Evolutionary conservation across 2,888 invertebrate species (phyloP), one percentile per base, ranked within the genome.

Genomic region (Leptinotarsa tumamoca): DNA sequence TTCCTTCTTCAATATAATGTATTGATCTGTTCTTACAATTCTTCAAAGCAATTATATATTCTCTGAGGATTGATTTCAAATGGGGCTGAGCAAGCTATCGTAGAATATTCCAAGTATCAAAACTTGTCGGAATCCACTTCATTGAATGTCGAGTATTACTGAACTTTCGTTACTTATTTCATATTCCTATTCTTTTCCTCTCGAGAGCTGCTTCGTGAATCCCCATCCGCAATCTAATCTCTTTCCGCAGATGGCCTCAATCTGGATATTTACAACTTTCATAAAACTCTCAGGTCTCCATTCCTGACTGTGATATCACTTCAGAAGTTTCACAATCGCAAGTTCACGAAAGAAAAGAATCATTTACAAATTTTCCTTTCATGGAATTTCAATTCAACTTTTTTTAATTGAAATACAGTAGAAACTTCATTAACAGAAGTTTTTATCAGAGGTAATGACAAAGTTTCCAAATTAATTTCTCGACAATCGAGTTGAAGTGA

Each of bases 391-490:
- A 14, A 58, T 58, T 58, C 58, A 58, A 58, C 58, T 58, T 58
- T 15, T 14, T 15, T 15, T 58, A 58, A 58, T 58, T 58, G 15
- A 58, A 58, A 58, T 58, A 58, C 21, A 58, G 58, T 58, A 23
- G 23, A 58, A 23, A 58, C 21, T 58, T 14, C 58, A 27, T 14
- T 4, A 23, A 27, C 58, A 58, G 52, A n/a, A 58, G 21, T 58
- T 58, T 58, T 23, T 15, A 27, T 58, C 23, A 58, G 58, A 23
- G 58, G 14, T 23, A 15, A 27, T 58, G 21, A 23, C 23, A 4
- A 58, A 58, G 58, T 58, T 58, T 58, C 14, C 58, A 23, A 58
- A 58, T 58, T 58, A 58, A 58, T 21, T 58, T 23, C 21, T 21
- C 4, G 4, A 58, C 23, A 23, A 58, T 58, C 23, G 21, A 58